Evolutionary conservation across 2,888 invertebrate species (phyloP), one percentile per base, ranked within the genome.

Genomic region (Sminthurides aquaticus): DNA sequence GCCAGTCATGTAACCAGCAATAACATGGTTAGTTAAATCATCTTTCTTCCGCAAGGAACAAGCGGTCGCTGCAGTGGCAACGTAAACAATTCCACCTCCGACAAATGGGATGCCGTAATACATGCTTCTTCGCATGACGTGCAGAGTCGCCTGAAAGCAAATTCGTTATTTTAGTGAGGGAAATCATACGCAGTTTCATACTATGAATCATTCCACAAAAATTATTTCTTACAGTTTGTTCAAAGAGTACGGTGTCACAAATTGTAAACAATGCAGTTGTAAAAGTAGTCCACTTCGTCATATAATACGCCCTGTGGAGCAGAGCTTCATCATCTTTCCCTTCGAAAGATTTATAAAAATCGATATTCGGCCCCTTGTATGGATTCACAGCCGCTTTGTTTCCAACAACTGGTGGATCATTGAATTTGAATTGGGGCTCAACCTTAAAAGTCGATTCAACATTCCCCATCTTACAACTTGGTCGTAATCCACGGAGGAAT

Each of bases 11-110:
- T 60, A 34, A 3, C 72, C 72, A 20, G 65, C 72, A 18, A 48
- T 54, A 18, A 64, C 25, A 52, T 72, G 72, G 60, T 74, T 73
- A n/a, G 1, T 24, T 3, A 34, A 25, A 20, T 68, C 68, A 24
- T 65, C 57, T 52, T 69, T 68, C 15, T 70, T 68, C 22, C 72
- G 58, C 5, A 74, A 3, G 5, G 49, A 26, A n/a, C 62, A 54
- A 5, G 54, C 54, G 2, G 60, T 15, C 24, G 26, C 29, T 0
- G 66, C 67, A 11, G 62, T 34, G 11, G 68, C 29, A 1, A 54
- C 57, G 52, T 74, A 74, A 2, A 70, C 69, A 11, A 70, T 3
- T 24, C 70, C 69, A 20, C 65, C 69, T 20, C 74, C 74, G 2
- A 74, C 26, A 22, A 69, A 43, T 1, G 71, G 70, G 1, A 64